phyloP scores from a whole-genome alignment of 2,888 invertebrate species.

The Lissocephala sabroskyi region DNA sequence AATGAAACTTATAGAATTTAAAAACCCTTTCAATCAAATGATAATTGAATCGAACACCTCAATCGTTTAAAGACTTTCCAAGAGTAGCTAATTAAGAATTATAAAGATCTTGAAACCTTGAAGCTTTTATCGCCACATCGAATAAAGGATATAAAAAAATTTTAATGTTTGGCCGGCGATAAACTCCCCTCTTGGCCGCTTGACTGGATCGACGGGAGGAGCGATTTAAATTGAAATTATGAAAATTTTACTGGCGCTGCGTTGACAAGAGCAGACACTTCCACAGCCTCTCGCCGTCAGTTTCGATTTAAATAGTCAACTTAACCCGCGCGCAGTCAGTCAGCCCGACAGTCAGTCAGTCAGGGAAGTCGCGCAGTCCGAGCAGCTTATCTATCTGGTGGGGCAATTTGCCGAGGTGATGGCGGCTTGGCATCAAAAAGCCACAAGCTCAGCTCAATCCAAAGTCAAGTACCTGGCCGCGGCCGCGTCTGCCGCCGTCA shows the following conservation, averaged over 20 bases:
- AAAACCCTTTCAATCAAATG: no score
- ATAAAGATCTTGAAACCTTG: background rate
- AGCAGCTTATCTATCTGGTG: background rate
- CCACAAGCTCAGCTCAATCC: conserved; percentile 27
- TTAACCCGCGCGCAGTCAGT: conserved; percentile 53
- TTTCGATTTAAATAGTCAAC: conserved; percentile 64
- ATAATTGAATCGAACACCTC: no score
- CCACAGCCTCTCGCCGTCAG: conserved; percentile 35
- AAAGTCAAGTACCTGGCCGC: conserved; percentile 49
- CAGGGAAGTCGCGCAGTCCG: conserved; percentile 9
- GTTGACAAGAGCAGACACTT: conserved; percentile 25
- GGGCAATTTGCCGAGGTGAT: conserved; percentile 45
- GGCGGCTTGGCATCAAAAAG: conserved; percentile 55
- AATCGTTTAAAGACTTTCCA: no score
- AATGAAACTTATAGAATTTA: no score
- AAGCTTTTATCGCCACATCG: no score
- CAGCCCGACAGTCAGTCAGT: conserved; percentile 1
- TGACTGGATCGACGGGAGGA: no score
- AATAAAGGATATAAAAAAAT: no score
- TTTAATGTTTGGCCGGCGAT: no score
- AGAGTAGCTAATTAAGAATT: no score
- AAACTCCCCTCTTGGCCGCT: no score
- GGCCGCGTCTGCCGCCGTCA: conserved; percentile 11
- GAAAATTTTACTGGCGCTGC: conserved; percentile 13
- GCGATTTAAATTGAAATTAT: no score